Base-by-base conservation (phyloP, 2,888 invertebrate species). In the Metellina segmentata region DNA sequence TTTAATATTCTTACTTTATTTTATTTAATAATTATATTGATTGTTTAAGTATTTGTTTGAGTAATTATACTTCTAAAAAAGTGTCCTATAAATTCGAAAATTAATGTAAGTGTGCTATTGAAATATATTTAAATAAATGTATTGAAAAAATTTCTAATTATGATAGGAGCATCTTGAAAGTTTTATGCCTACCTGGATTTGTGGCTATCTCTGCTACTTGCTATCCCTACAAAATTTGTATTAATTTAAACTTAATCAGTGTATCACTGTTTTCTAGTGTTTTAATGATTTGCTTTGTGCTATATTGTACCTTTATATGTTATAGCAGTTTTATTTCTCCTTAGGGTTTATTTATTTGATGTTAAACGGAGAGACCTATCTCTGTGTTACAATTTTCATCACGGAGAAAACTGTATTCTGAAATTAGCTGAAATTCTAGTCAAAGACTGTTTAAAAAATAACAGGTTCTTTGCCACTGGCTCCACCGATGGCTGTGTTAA, bases 311-410 rank as follows among this genome's bases (percentile, higher is more conserved):
- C 34, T 34, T 34, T 34, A 34, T 34, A 34, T 34, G 34, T 34
- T 34, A 34, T 2, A 34, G 34, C 34, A 34, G 20, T 13, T 53
- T 53, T 69, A 7, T 77, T 61, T 74, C 16, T 74, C 81, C 87
- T 4, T 51, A 91, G 91, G 71, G 74, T 91, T 6, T 91, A 91
- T 69, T 72, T 34, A 82, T 91, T 91, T 87, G 87, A 91, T 61
- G 48, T 20, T 20, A n/a, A 48, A 19, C 6, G 11, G 0, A 87
- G 71, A 20, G 48, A 71, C 16, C 51, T 91, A 61, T 20, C 53
- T n/a, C 69, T 91, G 11, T 48, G 19, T 53, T 86, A 72, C 48
- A 78, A 49, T 89, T 72, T 85, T 49, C 78, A 88, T n/a, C 72
- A 85, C 75, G 85, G 85, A 20, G 85, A 85, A 20, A 61, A 92